Evolutionary conservation across 1,140 invertebrate species (phyloP), one percentile per base, ranked within the genome.

Genomic region (Metopolophium dirhodum): DNA sequence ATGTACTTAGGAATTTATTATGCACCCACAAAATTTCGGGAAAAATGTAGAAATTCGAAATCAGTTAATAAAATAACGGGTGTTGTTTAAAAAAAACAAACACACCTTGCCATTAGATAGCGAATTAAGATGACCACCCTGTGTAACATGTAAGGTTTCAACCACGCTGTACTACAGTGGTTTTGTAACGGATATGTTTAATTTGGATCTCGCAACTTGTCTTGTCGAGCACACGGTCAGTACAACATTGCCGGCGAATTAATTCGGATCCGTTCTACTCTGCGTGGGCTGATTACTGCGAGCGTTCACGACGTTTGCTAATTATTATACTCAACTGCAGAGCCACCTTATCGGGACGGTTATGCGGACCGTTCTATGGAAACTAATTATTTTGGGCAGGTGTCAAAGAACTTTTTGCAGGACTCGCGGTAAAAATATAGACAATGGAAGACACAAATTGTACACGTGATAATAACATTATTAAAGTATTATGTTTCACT

Each of bases 331-430:
- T 23, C 7, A 22, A 22, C 18, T 30, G 85, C 26, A 37, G 30
- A 88, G 87, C 14, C n/a, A 23, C 37, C 87, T 54, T 11, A 89
- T 89, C n/a, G 22, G 47, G n/a, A 87, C 30, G 4, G n/a, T 88
- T 49, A 49, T 35, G 30, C 47, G 4, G 26, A 54, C 20, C 49
- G n/a, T 37, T 51, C n/a, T 37, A 18, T 35, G 87, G 87, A 54
- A 54, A 89, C 87, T 89, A 89, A 89, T 89, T 89, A 89, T 89
- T 89, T 89, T 89, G 49, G n/a, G 35, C 8, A 89, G 87, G 49
- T 37, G 87, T 54, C 86, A 89, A 89, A 54, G 49, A 51, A 54
- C 87, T 51, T 54, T 51, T 89, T 22, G 61, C 61, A 77, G 14
- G 61, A 77, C 14, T 77, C n/a, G 61, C 7, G 61, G 14, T 77